Evolutionary conservation across 2,797 vertebrate genomes (phyloP).

Genomic region (Coracias cyanogaster): DNA sequence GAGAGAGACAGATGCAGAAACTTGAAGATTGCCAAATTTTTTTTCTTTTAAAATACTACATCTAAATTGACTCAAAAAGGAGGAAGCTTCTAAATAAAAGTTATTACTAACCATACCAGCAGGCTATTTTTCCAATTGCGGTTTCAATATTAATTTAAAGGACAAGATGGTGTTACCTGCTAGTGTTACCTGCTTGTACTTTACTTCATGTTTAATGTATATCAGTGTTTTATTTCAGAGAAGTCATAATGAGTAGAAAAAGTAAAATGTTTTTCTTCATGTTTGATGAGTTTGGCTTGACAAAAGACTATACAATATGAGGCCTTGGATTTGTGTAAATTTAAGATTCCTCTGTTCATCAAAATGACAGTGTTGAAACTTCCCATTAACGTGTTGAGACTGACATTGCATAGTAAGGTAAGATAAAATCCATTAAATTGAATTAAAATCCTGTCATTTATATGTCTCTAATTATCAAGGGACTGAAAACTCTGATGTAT

Average conservation of each 20-base stretch:
- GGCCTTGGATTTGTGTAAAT: not conserved
- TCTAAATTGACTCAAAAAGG: not conserved
- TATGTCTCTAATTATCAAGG: slow-evolving; percentile 15
- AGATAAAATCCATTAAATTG: slow-evolving; percentile 14
- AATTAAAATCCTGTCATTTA: slow-evolving; percentile 54
- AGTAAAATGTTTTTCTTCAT: not conserved
- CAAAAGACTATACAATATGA: not conserved
- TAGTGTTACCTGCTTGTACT: not conserved
- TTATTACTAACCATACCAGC: not conserved
- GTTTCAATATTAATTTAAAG: not conserved
- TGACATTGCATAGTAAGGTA: slow-evolving; percentile 10
- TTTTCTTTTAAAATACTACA: not conserved
- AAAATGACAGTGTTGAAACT: slow-evolving; percentile 53
- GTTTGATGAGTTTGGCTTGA: not conserved
- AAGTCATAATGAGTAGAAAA: not conserved
- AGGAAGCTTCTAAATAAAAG: not conserved
- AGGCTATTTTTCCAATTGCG: not conserved
- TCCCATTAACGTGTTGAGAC: slow-evolving; percentile 32
- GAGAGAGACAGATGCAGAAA: not conserved
- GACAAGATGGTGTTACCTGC: not conserved
- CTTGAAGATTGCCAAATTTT: not conserved
- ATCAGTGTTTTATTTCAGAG: not conserved
- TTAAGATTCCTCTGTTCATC: slow-evolving; percentile 21
- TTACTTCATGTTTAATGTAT: not conserved
- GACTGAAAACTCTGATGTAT: slow-evolving; percentile 21